Base-by-base conservation (phyloP, 2,888 invertebrate species). In the Melanostoma scalare region DNA sequence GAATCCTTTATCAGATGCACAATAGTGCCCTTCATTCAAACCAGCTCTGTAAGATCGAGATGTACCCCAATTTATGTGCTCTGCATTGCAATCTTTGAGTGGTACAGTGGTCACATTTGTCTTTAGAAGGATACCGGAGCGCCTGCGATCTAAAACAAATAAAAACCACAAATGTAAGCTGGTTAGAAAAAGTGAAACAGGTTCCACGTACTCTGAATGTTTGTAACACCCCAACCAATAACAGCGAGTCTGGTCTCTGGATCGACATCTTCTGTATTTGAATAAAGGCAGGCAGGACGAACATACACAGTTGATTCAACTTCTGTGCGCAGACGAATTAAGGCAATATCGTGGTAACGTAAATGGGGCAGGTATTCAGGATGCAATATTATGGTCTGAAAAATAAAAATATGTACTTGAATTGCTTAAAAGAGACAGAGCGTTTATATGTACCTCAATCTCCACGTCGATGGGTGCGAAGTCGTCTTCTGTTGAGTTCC, bases 331-430 rank as follows among this genome's bases (percentile, higher is more conserved):
- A 90, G 76, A 74, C 88, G 87, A 55, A 90, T 60, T 8, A 90
- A 31, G n/a, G 89, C 90, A 50, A 90, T 87, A 46, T 90, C 90
- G 44, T 90, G 81, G 61, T 90, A 90, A 20, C 86, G 88, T 55
- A 79, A 67, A 9, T 63, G 76, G 6, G 76, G 85, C 3, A 72
- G 35, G 74, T 89, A 90, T 0, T 88, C 85, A 4, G 87, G 86
- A 77, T 90, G 90, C n/a, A 90, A 85, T 4, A 31, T 69, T 0
- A 87, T 80, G 33, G 86, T 8, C 90, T 90, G 65, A 9, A 77
- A 46, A 31, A 10, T 20, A 20, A 20, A 20, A 20, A 20, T 20
- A 1, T 20, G 20, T 20, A 20, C 20, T 20, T 20, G 20, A n/a
- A n/a, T n/a, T n/a, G n/a, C 42, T 35, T 42, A 60, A 50, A 58